Percentiles rank a stretch among this genome's conserved stretches.
phyloP scores from a whole-genome alignment of 2,113 vertebrate species.

The Crotalus viridis region DNA sequence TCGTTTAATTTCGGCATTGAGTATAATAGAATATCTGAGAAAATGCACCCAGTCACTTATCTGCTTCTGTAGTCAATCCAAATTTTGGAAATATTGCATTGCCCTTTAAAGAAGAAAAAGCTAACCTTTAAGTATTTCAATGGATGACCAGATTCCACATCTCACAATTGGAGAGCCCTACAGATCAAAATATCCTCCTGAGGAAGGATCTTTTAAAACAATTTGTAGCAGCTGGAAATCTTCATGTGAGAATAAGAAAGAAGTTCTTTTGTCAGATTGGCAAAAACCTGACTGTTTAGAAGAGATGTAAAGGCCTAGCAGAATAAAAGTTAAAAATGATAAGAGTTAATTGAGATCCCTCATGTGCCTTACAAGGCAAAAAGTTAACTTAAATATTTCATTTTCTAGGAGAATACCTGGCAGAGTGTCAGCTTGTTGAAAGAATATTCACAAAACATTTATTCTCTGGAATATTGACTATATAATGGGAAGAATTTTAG shows the following conservation, averaged over 20 bases:
- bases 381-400: not conserved
- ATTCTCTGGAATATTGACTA: not conserved
- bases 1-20: not conserved
- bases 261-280: not conserved
- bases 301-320: conserved; percentile 1
- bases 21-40: not conserved
- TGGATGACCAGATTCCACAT: not conserved
- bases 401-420: not conserved
- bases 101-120: not conserved
- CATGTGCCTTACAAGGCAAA: not conserved
- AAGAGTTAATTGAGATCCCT: not conserved
- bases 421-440: conserved; percentile 6
- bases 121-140: not conserved
- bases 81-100: not conserved
- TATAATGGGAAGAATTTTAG: not conserved
- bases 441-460: not conserved
- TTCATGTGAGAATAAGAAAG: not conserved
- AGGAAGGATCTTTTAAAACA: not conserved
- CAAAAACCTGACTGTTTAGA: not conserved
- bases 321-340: not conserved
- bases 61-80: not conserved
- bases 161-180: not conserved
- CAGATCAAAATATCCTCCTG: not conserved
- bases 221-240: not conserved
- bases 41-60: not conserved